phyloP scores from a whole-genome alignment of 2,797 vertebrate genomes.

The Lacerta viridis region DNA sequence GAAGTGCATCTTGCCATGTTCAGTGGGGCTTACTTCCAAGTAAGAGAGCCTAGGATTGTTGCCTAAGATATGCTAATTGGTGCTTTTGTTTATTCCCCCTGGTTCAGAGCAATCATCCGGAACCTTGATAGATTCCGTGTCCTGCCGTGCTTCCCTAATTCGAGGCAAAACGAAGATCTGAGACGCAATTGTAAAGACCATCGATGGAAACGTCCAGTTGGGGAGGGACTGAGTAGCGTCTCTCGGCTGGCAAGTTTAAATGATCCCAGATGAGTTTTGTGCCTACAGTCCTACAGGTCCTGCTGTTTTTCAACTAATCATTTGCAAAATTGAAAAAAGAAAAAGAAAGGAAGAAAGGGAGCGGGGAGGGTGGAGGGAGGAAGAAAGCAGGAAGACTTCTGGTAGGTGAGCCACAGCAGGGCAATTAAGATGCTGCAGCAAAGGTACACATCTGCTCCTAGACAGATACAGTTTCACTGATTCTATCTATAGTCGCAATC shows the following conservation, averaged over 20 bases:
- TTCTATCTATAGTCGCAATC: constrained; percentile 84
- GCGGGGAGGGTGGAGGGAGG: constrained; percentile 30
- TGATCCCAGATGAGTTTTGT: not conserved
- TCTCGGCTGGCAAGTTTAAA: constrained; percentile 49
- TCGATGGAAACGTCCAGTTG: constrained; percentile 38
- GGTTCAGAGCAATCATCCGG: not conserved
- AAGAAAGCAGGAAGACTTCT: constrained; percentile 52
- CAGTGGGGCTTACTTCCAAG: not conserved
- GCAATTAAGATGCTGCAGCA: constrained; percentile 79
- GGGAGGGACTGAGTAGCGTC: not conserved
- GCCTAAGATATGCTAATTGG: constrained; percentile 27
- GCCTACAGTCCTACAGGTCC: constrained; percentile 26
- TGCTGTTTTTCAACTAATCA: constrained; percentile 65
- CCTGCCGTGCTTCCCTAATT: constrained; percentile 27
- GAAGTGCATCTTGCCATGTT: not conserved
- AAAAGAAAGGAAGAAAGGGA: not conserved
- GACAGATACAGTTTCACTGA: constrained; percentile 85
- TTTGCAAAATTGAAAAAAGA: constrained; percentile 52
- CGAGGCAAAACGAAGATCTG: constrained; percentile 19
- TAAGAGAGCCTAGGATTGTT: not conserved
- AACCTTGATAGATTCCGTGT: constrained; percentile 14
- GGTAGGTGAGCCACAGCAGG: constrained; percentile 81
- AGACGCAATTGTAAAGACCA: constrained; percentile 14
- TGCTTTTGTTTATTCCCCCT: constrained; percentile 28
- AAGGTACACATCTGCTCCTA: constrained; percentile 88